These are phyloP conservation scores for Cryptotis parvus DNA, from an alignment of 2,113 vertebrate genomes.

Conservation along the genomic window DNA sequence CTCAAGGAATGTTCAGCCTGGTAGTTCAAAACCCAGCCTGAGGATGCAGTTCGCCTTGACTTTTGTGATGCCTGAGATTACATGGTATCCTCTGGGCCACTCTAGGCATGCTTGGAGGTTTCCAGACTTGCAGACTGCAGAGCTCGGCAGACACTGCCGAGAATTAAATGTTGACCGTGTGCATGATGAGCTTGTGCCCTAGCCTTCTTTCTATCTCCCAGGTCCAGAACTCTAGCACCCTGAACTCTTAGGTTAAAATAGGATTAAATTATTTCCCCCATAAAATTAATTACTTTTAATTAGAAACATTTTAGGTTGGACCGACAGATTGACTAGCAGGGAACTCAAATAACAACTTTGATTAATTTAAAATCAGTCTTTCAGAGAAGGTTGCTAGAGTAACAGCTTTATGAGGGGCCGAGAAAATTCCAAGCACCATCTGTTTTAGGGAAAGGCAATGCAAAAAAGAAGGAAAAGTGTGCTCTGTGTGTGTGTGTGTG, in stretches of 20 bases:
- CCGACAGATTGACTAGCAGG: constrained; percentile 64
- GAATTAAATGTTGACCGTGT: no score
- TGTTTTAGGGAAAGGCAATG: constrained; percentile 71
- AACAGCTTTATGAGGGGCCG: constrained; percentile 71
- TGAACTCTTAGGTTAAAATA: no score
- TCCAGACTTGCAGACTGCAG: no score
- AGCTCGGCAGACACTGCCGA: no score
- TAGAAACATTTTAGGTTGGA: constrained; percentile 41
- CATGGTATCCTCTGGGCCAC: no score
- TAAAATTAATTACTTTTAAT: constrained; percentile 55
- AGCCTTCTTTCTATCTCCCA: background rate
- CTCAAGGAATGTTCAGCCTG: no score
- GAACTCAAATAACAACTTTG: constrained; percentile 67
- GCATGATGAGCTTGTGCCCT: background rate
- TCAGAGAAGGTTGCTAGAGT: constrained; percentile 76
- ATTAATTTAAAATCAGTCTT: constrained; percentile 73
- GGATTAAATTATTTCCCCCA: constrained; percentile 34
- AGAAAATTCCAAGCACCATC: constrained; percentile 74
- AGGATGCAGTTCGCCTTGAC: no score
- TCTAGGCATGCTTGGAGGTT: no score
- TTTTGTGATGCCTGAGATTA: no score
- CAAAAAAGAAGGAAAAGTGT: constrained; percentile 42
- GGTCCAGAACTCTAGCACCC: background rate
- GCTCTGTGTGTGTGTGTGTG: background rate
- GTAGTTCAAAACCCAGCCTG: no score